phyloP scores from a whole-genome alignment of 2,888 invertebrate genomes.

The Strigamia transsilvanica region DNA sequence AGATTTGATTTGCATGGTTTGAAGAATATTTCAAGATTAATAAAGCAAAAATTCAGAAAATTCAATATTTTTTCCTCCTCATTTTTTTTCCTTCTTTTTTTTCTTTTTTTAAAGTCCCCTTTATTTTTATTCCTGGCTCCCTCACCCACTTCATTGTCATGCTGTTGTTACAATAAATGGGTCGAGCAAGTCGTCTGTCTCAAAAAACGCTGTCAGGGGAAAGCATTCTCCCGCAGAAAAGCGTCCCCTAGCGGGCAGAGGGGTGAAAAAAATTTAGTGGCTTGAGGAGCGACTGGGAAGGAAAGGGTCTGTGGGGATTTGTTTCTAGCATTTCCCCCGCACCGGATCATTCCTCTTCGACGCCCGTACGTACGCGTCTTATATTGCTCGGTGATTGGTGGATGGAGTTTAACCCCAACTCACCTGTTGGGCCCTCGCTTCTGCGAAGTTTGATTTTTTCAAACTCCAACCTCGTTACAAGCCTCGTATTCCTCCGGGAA shows the following conservation, averaged over 20 bases:
- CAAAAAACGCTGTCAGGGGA: conserved; percentile 37
- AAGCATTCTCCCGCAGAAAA: conserved; percentile 33
- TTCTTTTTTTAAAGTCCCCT: neutral
- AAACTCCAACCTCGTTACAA: neutral
- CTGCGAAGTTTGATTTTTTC: neutral
- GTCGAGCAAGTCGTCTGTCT: conserved; percentile 47
- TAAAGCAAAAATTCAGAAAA: neutral
- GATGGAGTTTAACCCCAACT: conserved; percentile 47
- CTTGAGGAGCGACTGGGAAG: conserved; percentile 2
- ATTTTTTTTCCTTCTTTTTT: neutral
- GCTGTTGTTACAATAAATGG: conserved; percentile 49
- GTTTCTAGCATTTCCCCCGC: conserved; percentile 27
- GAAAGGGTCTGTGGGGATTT: conserved; percentile 32
- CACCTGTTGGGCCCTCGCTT: conserved; percentile 35
- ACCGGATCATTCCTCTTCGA: conserved; percentile 41
- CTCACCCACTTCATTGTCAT: conserved; percentile 48
- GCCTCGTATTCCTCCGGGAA: neutral
- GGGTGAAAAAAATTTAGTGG: conserved; percentile 43
- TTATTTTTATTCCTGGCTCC: conserved; percentile 14
- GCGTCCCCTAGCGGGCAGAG: conserved; percentile 41
- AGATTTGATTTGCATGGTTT: neutral
- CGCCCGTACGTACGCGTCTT: neutral
- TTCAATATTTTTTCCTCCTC: neutral
- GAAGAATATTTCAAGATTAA: too few species aligned
- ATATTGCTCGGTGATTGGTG: conserved; percentile 38